A percentile compares a stretch with the other conserved stretches of the same genome.
Evolutionary conservation across 2,888 invertebrate species (phyloP).

Genomic region (Meandrusa payeni): DNA sequence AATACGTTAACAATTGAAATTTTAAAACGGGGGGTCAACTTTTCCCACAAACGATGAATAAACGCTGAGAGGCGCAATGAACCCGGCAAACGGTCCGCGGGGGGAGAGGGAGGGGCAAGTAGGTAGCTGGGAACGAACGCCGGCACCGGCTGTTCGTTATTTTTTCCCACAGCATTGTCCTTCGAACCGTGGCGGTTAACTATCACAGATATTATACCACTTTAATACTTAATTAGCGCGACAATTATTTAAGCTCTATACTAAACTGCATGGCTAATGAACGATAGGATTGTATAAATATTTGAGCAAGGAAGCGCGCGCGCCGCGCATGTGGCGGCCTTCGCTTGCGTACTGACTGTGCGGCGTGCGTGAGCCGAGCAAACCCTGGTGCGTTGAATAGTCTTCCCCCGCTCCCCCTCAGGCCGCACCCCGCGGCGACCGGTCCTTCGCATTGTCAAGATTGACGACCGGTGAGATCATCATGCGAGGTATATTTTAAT

Average conservation of each 20-base stretch:
- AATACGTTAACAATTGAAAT: conserved; percentile 79
- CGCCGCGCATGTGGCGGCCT: conserved; percentile 71
- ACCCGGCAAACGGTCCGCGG: conserved; percentile 75
- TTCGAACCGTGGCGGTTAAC: conserved; percentile 73
- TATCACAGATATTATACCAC: conserved; percentile 30
- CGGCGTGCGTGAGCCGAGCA: conserved; percentile 64
- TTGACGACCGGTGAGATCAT: conserved; percentile 77
- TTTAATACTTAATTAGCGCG: conserved; percentile 39
- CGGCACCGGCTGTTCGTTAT: conserved; percentile 81
- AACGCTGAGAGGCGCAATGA: conserved; percentile 79
- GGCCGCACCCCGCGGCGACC: conserved; percentile 58
- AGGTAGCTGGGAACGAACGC: conserved; percentile 79
- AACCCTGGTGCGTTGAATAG: conserved; percentile 45
- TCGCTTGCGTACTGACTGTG: conserved; percentile 58
- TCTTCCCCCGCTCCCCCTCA: conserved; percentile 53
- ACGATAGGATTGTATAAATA: conserved; percentile 52
- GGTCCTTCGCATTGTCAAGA: conserved; percentile 79
- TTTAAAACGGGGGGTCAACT: conserved; percentile 77
- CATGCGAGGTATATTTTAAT: conserved; percentile 50
- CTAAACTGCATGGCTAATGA: conserved; percentile 64
- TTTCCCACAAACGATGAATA: conserved; percentile 81
- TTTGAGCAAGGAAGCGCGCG: conserved; percentile 58
- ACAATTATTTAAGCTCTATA: conserved; percentile 40
- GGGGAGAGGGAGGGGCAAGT: conserved; percentile 71
- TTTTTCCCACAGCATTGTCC: conserved; percentile 82